Evolutionary conservation across 2,888 invertebrate species (phyloP).

Genomic region (Apodemia mormo): DNA sequence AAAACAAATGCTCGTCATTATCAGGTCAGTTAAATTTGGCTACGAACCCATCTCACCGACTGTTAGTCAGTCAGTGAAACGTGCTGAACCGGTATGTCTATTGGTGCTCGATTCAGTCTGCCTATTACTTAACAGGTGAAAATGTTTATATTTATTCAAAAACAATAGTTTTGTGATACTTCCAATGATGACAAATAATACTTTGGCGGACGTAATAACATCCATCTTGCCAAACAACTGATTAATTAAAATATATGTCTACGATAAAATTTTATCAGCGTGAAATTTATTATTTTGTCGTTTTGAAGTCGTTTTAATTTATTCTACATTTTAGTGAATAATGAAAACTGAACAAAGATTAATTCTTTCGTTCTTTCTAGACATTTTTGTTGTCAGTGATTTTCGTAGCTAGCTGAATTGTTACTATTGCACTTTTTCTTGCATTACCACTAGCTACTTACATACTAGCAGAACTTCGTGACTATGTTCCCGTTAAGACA

Average conservation of each 20-base stretch:
- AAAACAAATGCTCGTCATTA: no score
- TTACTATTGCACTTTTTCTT: not conserved
- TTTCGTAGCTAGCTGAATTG: not conserved
- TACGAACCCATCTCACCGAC: no score
- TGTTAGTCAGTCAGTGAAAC: no score
- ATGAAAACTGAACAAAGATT: not conserved
- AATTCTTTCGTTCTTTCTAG: not conserved
- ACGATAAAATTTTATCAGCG: constrained; percentile 66
- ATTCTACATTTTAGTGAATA: constrained; percentile 9
- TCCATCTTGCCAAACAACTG: constrained; percentile 66
- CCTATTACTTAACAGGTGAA: no score
- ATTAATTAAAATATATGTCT: constrained; percentile 63
- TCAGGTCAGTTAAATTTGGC: no score
- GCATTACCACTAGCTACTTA: no score
- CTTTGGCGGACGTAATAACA: constrained; percentile 30
- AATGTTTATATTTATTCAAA: no score
- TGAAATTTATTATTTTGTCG: constrained; percentile 32
- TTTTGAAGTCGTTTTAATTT: constrained; percentile 19
- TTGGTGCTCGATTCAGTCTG: no score
- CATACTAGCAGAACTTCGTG: no score
- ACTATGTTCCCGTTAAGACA: no score
- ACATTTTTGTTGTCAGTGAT: not conserved
- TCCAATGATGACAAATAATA: not conserved
- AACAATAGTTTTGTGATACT: no score
- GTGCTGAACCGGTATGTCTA: no score